Percentiles rank a stretch among this genome's conserved stretches.
phyloP scores from a whole-genome alignment of 2,113 vertebrate species.

The Cathartes aura region DNA sequence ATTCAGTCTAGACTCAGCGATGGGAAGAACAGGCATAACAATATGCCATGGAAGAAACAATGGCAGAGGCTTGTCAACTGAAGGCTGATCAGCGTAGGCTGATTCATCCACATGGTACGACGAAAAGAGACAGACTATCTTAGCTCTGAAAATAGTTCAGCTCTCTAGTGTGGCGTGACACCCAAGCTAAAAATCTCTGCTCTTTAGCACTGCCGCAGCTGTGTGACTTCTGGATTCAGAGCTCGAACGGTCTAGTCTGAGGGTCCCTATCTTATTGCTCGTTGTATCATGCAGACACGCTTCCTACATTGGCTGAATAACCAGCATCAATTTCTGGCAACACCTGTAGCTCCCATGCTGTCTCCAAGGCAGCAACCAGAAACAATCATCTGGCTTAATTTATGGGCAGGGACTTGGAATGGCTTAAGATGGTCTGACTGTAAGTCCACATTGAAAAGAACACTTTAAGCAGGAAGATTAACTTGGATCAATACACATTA shows the following conservation, averaged over 20 bases:
- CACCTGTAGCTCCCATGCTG: not conserved
- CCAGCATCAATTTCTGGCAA: not conserved
- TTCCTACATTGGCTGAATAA: not conserved
- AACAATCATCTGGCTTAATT: not conserved
- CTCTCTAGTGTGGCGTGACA: not conserved
- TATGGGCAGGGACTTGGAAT: not conserved
- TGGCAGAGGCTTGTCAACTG: not conserved
- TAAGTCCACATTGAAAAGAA: not conserved
- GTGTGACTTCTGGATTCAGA: not conserved
- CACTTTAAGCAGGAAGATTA: not conserved
- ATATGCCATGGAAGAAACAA: not conserved
- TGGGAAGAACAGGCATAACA: not conserved
- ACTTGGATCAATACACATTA: not conserved
- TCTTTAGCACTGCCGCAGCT: not conserved
- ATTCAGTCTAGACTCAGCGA: not conserved
- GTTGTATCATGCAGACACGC: not conserved
- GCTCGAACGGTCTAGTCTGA: not conserved
- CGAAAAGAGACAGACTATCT: not conserved
- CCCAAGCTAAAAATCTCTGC: not conserved
- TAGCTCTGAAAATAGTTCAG: not conserved
- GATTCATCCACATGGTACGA: not conserved
- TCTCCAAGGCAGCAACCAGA: not conserved
- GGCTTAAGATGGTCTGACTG: not conserved
- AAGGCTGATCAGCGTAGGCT: not conserved
- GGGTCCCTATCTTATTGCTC: not conserved